Conservation (phyloP, 2,797 vertebrate genomes). For the Sebastes umbrosus region DNA sequence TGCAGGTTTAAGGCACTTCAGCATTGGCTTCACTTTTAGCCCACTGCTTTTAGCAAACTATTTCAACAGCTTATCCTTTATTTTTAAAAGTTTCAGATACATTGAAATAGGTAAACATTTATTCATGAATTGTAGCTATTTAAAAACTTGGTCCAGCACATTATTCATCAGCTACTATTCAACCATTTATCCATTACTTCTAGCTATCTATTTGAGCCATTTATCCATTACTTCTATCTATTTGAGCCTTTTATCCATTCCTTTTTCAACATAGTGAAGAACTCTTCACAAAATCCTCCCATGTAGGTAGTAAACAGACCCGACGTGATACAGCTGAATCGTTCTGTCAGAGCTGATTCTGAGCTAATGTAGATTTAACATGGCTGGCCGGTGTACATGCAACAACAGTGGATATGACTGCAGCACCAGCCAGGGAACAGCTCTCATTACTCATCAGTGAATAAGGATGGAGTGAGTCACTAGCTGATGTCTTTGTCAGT, state of each 20-base stretch:
- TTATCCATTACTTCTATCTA: background rate
- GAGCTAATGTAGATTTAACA: background rate
- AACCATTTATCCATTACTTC: too few species aligned
- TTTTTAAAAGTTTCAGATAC: background rate
- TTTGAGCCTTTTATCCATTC: background rate
- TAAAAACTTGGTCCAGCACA: background rate
- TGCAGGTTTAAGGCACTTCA: background rate
- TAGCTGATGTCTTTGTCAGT: constrained; percentile 38
- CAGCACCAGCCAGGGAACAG: constrained; percentile 39
- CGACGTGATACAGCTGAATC: background rate
- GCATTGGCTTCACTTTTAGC: background rate
- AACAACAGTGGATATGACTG: constrained; percentile 15
- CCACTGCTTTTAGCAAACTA: background rate
- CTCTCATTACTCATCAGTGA: constrained; percentile 34
- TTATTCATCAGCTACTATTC: background rate
- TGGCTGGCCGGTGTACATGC: background rate
- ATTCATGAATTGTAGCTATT: background rate
- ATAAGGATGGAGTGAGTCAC: constrained; percentile 49
- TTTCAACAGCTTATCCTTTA: background rate
- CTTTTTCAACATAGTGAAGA: background rate
- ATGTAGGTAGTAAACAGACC: background rate
- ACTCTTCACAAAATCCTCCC: background rate
- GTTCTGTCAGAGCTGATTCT: background rate
- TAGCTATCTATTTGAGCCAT: background rate
- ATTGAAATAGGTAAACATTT: background rate